Evolutionary conservation across 2,888 invertebrate genomes (phyloP).

Genomic region (Notodonta ziczac): DNA sequence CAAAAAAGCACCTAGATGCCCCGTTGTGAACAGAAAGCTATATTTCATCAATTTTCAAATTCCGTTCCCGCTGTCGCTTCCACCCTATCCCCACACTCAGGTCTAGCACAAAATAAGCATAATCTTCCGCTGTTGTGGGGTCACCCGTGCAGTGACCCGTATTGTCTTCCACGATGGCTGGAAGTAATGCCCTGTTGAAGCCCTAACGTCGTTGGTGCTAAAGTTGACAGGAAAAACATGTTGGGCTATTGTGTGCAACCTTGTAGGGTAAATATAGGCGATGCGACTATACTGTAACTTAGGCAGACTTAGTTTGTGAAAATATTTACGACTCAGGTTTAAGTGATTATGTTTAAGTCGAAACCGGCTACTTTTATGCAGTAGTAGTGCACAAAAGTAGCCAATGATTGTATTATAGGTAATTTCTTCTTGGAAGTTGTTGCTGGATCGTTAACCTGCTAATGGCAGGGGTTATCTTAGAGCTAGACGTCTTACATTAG

Average conservation of each 20-base stretch:
- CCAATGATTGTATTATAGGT: no score
- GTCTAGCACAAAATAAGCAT: slow-evolving; percentile 54
- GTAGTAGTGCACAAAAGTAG: no score
- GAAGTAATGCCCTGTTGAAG: slow-evolving; percentile 35
- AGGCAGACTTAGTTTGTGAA: neutral
- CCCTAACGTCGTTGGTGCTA: slow-evolving; percentile 52
- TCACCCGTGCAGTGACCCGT: slow-evolving; percentile 67
- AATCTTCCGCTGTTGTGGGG: slow-evolving; percentile 56
- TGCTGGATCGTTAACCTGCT: no score
- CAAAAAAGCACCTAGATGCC: no score
- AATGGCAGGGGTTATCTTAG: no score
- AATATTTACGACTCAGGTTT: no score
- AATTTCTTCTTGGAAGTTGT: no score
- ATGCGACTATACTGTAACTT: slow-evolving; percentile 13
- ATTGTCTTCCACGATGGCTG: slow-evolving; percentile 63
- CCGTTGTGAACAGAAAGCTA: no score
- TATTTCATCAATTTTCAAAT: no score
- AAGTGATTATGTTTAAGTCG: neutral
- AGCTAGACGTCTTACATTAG: no score
- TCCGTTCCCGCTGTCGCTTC: no score
- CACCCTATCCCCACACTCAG: neutral
- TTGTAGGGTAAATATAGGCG: slow-evolving; percentile 40
- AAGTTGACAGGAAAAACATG: slow-evolving; percentile 59
- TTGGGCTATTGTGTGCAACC: slow-evolving; percentile 59
- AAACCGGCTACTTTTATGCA: no score